A percentile compares a stretch with the other conserved stretches of the same genome.
Evolutionary conservation across 2,797 vertebrate species (phyloP).

Genomic region (Mus spretus): DNA sequence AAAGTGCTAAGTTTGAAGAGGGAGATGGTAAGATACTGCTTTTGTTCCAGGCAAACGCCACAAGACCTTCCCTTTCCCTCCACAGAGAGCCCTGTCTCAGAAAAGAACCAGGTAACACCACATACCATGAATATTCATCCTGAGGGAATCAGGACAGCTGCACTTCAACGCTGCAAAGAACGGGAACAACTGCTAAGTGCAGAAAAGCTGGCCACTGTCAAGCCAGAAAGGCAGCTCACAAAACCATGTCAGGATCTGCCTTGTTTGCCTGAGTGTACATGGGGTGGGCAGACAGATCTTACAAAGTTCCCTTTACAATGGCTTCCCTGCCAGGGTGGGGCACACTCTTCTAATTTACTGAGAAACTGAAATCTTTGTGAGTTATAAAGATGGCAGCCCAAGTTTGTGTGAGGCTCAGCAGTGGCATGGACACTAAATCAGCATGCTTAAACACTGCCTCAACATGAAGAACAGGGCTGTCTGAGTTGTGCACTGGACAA

Average conservation of each 20-base stretch:
- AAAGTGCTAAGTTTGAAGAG: not conserved
- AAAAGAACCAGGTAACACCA: not conserved
- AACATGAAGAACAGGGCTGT: accelerated
- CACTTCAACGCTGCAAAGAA: not conserved
- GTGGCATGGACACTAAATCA: not conserved
- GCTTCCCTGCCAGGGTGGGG: too few relatives aligned
- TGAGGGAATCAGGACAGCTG: not conserved
- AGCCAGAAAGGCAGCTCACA: not conserved
- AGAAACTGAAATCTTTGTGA: not conserved
- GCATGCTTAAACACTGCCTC: not conserved
- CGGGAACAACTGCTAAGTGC: not conserved
- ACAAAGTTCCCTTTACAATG: not conserved
- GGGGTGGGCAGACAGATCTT: not conserved
- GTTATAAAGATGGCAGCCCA: not conserved
- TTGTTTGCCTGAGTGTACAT: not conserved
- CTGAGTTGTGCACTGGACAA: not conserved
- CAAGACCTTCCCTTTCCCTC: too few relatives aligned
- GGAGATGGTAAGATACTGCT: too few relatives aligned
- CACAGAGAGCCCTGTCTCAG: not conserved
- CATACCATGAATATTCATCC: not conserved
- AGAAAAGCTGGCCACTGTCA: not conserved
- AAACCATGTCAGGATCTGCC: not conserved
- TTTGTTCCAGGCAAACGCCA: not conserved
- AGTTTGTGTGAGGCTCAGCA: too few relatives aligned
- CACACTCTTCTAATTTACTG: not conserved